These are phyloP conservation scores for Periphyllus acericola DNA, from an alignment of 2,888 invertebrate species.

Conservation along the genomic window DNA sequence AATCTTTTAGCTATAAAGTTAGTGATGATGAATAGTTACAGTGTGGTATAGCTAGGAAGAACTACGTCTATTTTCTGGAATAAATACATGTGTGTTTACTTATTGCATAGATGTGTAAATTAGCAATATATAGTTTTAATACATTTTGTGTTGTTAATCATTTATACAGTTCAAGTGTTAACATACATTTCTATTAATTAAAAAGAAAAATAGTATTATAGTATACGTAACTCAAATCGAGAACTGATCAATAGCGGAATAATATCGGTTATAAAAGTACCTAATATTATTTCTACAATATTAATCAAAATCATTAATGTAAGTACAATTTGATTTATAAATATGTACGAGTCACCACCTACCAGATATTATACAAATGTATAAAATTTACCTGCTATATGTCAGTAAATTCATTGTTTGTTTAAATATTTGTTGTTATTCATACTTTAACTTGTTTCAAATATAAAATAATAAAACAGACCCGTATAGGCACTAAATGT, in stretches of 20 bases:
- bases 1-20: constrained; percentile 48
- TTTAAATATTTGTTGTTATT: too few relatives aligned
- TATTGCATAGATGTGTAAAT: not conserved
- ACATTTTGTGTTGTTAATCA: not conserved
- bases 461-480: too few relatives aligned
- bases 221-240: not conserved
- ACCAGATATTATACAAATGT: too few relatives aligned
- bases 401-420: not conserved
- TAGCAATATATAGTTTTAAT: not conserved
- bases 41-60: constrained; percentile 28
- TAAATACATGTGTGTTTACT: constrained; percentile 10
- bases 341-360: not conserved
- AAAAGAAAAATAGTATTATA: not conserved
- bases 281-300: not conserved
- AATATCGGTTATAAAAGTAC: not conserved
- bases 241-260: not conserved
- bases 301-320: constrained; percentile 15
- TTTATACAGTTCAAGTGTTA: not conserved
- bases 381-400: not conserved
- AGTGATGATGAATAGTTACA: constrained; percentile 53
- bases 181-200: not conserved
- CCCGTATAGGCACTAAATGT: too few relatives aligned
- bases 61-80: constrained; percentile 33
- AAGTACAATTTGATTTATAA: constrained; percentile 30
- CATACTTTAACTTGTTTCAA: too few relatives aligned